phyloP scores from a whole-genome alignment of 2,888 invertebrate genomes.

The Lasioglossum morio region DNA sequence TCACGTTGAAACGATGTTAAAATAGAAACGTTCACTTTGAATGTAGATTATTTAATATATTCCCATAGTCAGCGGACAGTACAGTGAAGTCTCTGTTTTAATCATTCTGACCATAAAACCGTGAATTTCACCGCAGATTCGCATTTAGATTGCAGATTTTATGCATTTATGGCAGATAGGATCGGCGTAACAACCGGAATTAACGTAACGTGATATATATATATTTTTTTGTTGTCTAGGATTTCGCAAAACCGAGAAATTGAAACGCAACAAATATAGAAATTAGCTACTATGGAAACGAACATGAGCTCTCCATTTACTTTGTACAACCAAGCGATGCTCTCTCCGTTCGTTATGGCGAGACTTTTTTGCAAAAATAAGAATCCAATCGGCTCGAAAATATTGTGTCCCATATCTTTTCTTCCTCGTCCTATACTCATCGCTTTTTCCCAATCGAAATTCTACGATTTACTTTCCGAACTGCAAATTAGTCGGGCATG shows the following conservation, averaged over 20 bases:
- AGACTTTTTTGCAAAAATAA: neutral
- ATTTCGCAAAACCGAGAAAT: neutral
- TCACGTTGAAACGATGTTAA: too few relatives aligned
- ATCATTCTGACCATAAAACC: neutral
- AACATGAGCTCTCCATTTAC: neutral
- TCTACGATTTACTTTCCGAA: constrained; percentile 6
- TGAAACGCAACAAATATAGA: neutral
- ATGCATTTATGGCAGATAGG: neutral
- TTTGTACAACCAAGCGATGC: neutral
- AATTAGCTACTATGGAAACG: neutral
- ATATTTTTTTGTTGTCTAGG: too few relatives aligned
- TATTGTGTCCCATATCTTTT: neutral
- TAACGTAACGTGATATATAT: neutral
- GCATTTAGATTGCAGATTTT: neutral
- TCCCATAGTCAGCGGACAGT: too few relatives aligned
- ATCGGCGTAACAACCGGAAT: neutral
- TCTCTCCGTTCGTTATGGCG: neutral
- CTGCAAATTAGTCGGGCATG: constrained; percentile 18
- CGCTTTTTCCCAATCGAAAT: neutral
- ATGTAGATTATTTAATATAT: neutral
- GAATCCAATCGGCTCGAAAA: neutral
- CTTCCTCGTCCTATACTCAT: neutral
- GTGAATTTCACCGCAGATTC: neutral
- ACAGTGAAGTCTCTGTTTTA: neutral
- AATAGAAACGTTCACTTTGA: neutral